A percentile compares a stretch with the other conserved stretches of the same genome.
Conservation (phyloP, 2,888 invertebrate genomes). For the Scaptomyza reducta region DNA sequence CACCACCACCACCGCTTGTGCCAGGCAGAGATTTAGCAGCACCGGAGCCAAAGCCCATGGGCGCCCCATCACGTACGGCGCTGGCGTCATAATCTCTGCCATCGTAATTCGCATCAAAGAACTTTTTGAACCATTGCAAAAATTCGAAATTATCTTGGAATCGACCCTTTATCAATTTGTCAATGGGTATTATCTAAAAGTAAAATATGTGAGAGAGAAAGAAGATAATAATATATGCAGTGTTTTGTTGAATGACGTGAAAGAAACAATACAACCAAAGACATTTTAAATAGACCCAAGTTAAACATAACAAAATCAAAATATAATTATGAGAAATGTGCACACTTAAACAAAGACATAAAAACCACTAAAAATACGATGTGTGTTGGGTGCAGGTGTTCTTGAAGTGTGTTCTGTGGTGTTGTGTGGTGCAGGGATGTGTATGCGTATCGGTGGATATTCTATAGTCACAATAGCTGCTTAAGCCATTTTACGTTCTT, state of each 20-base stretch:
- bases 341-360: constrained; percentile 41
- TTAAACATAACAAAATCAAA: constrained; percentile 6
- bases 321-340: constrained; percentile 28
- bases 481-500: constrained; percentile 7
- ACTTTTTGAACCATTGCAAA: constrained; percentile 99
- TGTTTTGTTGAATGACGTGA: constrained; percentile 34
- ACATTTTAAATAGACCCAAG: constrained; percentile 3
- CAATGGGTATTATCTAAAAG: constrained; percentile 85
- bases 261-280: constrained; percentile 38
- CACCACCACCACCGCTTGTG: constrained; percentile 70
- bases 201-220: constrained; percentile 61
- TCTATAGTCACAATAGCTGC: background rate
- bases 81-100: constrained; percentile 97
- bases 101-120: constrained; percentile 99
- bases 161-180: constrained; percentile 95
- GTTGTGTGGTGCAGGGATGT: constrained; percentile 21
- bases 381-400: constrained; percentile 16
- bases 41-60: constrained; percentile 90
- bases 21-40: constrained; percentile 82
- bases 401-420: constrained; percentile 3
- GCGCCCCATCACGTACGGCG: constrained; percentile 92
- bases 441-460: constrained; percentile 28
- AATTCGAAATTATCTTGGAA: constrained; percentile 99
- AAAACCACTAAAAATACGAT: constrained; percentile 32
- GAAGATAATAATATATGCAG: constrained; percentile 61